These are phyloP conservation scores for Athalia circularis DNA, from an alignment of 2,888 invertebrate species.

Conservation along the genomic window DNA sequence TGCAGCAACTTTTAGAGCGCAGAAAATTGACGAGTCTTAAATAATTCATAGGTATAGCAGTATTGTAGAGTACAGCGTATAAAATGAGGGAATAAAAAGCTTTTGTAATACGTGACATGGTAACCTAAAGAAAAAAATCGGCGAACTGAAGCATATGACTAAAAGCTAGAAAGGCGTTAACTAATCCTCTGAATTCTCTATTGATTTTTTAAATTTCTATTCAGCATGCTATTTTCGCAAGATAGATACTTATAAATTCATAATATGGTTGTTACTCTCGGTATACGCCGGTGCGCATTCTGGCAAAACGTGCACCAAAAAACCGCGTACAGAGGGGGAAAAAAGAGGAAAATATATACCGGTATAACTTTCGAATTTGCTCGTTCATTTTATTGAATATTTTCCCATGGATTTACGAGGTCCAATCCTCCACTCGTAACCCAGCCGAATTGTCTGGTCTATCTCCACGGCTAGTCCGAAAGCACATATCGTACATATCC, in stretches of 20 bases:
- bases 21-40: constrained; percentile 22
- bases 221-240: too few species aligned
- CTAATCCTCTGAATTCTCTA: too few species aligned
- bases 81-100: not conserved
- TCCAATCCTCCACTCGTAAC: not conserved
- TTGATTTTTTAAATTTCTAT: too few species aligned
- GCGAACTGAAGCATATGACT: too few species aligned
- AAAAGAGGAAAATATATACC: not conserved
- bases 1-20: not conserved
- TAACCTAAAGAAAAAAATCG: not conserved
- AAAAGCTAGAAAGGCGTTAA: too few species aligned
- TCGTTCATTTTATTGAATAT: constrained; percentile 34
- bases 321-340: not conserved
- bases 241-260: too few species aligned
- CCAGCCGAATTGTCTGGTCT: not conserved
- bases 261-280: too few species aligned
- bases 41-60: constrained; percentile 13
- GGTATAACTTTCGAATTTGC: not conserved
- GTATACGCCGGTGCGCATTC: too few species aligned
- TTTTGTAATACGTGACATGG: not conserved
- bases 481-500: not conserved
- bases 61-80: not conserved
- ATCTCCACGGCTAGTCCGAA: too few species aligned
- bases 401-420: constrained; percentile 29
- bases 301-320: too few species aligned